Percentiles rank a stretch among this genome's conserved stretches.
Conservation (phyloP, 2,113 vertebrate genomes). For the Microcebus tavaratra region DNA sequence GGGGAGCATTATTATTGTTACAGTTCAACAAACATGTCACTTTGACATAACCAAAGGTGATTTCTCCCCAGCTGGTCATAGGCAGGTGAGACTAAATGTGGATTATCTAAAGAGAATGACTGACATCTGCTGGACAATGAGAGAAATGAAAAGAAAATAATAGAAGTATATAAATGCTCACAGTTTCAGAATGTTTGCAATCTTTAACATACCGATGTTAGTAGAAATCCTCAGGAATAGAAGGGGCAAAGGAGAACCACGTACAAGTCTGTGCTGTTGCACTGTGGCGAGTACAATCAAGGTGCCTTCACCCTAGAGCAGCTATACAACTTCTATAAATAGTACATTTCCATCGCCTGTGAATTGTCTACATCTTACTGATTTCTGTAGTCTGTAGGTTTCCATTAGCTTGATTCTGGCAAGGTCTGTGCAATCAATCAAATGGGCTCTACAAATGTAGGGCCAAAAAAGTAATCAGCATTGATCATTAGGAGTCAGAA, state of each 20-base stretch:
- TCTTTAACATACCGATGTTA: neutral
- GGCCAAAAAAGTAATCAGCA: neutral
- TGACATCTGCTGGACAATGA: constrained; percentile 83
- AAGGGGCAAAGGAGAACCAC: accelerated
- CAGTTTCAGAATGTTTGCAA: neutral
- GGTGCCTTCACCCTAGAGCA: neutral
- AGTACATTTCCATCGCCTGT: neutral
- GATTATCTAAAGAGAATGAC: constrained; percentile 64
- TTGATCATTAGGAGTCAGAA: neutral
- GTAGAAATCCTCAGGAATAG: neutral
- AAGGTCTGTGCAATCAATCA: neutral
- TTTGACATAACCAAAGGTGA: constrained; percentile 22
- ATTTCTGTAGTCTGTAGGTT: neutral
- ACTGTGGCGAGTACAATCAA: too few relatives aligned
- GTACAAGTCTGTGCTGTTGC: neutral
- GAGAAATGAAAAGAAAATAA: constrained; percentile 1
- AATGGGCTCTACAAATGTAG: neutral
- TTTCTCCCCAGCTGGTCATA: neutral
- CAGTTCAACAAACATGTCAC: constrained; percentile 4
- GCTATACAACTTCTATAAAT: neutral
- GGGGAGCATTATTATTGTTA: neutral
- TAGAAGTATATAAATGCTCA: neutral
- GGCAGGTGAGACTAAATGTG: accelerated
- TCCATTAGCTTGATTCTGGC: neutral
- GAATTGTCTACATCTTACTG: neutral